phyloP scores from a whole-genome alignment of 2,888 invertebrate genomes.

The Dermolepida albohirtum region DNA sequence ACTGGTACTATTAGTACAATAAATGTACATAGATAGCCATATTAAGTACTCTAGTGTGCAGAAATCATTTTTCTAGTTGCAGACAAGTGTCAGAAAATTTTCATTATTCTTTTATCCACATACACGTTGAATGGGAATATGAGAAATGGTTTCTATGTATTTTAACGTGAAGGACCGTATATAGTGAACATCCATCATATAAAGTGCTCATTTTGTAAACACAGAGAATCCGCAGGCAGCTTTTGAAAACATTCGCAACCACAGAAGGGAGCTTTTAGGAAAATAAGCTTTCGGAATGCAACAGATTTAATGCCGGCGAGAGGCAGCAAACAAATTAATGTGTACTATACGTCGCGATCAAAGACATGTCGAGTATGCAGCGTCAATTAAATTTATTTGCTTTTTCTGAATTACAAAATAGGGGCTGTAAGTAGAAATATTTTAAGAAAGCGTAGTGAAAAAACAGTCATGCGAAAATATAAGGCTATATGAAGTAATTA shows the following conservation, averaged over 20 bases:
- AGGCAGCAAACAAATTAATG: slow-evolving; percentile 25
- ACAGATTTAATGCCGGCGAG: slow-evolving; percentile 30
- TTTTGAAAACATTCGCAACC: slow-evolving; percentile 33
- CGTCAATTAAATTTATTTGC: slow-evolving; percentile 15
- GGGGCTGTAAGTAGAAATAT: background rate
- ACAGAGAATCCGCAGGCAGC: slow-evolving; percentile 23
- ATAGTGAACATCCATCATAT: slow-evolving; percentile 32
- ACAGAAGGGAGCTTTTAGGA: slow-evolving; percentile 32
- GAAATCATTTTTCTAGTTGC: background rate
- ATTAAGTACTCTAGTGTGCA: background rate
- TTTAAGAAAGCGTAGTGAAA: no score
- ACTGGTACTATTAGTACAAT: no score
- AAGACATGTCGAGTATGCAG: background rate
- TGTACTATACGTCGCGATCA: slow-evolving; percentile 9
- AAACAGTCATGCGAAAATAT: no score
- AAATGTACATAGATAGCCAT: background rate
- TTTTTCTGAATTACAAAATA: background rate
- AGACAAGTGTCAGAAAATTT: background rate
- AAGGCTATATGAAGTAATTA: no score
- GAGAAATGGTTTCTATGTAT: slow-evolving; percentile 13
- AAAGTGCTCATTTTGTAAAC: slow-evolving; percentile 32
- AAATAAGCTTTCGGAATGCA: slow-evolving; percentile 35
- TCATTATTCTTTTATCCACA: slow-evolving; percentile 7
- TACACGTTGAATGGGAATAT: slow-evolving; percentile 3
- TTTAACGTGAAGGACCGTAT: slow-evolving; percentile 16